A percentile compares a stretch with the other conserved stretches of the same genome.
phyloP scores from a whole-genome alignment of 2,113 vertebrate genomes.

The Monopterus albus region DNA sequence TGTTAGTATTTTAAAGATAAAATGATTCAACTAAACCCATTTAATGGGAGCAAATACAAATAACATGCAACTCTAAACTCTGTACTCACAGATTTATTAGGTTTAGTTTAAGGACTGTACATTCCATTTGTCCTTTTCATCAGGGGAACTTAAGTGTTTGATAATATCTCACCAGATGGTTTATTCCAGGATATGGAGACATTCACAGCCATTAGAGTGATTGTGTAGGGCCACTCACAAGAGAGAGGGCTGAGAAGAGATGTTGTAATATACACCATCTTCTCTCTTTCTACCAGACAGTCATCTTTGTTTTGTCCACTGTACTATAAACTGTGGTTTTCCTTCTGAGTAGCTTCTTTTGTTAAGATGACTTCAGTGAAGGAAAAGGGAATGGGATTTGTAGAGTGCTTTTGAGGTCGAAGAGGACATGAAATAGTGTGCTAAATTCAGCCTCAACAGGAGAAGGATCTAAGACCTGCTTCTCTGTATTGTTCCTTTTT shows the following conservation, averaged over 20 bases:
- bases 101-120: too few relatives aligned
- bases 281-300: slow-evolving; percentile 1
- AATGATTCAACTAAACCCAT: too few relatives aligned
- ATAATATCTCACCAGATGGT: slow-evolving; percentile 8
- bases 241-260: not conserved
- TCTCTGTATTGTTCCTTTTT: not conserved
- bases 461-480: not conserved
- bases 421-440: slow-evolving; percentile 22
- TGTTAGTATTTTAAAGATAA: too few relatives aligned
- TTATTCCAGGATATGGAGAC: slow-evolving; percentile 4
- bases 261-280: slow-evolving; percentile 6
- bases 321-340: slow-evolving; percentile 36
- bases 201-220: slow-evolving; percentile 17
- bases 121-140: too few relatives aligned
- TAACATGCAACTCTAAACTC: too few relatives aligned
- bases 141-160: not conserved
- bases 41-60: too few relatives aligned
- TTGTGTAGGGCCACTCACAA: slow-evolving; percentile 35
- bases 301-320: slow-evolving; percentile 20
- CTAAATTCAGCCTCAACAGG: slow-evolving; percentile 14
- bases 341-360: slow-evolving; percentile 70
- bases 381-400: slow-evolving; percentile 35
- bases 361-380: slow-evolving; percentile 73
- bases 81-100: too few relatives aligned
- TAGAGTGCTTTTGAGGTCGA: slow-evolving; percentile 19